Evolutionary conservation across 2,888 invertebrate species (phyloP).

Genomic region (Zygaena filipendulae): DNA sequence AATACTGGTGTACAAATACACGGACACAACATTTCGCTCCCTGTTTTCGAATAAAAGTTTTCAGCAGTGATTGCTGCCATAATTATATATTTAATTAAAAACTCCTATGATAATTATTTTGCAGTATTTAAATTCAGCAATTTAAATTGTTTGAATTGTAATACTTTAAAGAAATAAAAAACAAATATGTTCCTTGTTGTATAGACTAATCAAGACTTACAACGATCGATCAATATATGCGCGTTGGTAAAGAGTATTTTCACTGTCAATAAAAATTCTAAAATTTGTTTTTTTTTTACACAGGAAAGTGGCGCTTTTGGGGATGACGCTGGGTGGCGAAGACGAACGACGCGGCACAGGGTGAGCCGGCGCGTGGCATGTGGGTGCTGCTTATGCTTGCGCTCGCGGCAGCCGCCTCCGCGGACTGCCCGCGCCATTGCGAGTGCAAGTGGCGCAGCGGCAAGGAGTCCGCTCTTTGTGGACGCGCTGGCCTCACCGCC

Average conservation of each 20-base stretch:
- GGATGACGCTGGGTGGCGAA: conserved; percentile 50
- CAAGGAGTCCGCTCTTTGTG: conserved; percentile 85
- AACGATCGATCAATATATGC: no score
- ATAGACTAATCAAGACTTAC: no score
- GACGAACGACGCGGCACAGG: conserved; percentile 53
- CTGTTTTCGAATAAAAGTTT: no score
- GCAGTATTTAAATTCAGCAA: no score
- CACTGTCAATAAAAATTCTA: background rate
- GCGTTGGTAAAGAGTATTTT: background rate
- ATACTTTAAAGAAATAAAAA: no score
- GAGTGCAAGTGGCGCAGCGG: conserved; percentile 92
- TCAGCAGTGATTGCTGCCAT: no score
- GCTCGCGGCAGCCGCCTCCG: conserved; percentile 60
- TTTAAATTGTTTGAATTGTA: no score
- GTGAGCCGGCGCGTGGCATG: conserved; percentile 60
- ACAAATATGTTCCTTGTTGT: no score
- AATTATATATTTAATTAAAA: no score
- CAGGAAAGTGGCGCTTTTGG: conserved; percentile 38
- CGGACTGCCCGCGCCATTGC: conserved; percentile 80
- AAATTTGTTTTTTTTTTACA: conserved; percentile 18
- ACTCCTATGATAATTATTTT: no score
- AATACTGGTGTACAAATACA: no score
- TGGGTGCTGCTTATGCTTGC: conserved; percentile 67
- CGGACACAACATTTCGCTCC: no score
- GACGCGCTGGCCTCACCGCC: conserved; percentile 77